Conservation (phyloP, 2,888 invertebrate genomes). For the Carterocephalus palaemon region DNA sequence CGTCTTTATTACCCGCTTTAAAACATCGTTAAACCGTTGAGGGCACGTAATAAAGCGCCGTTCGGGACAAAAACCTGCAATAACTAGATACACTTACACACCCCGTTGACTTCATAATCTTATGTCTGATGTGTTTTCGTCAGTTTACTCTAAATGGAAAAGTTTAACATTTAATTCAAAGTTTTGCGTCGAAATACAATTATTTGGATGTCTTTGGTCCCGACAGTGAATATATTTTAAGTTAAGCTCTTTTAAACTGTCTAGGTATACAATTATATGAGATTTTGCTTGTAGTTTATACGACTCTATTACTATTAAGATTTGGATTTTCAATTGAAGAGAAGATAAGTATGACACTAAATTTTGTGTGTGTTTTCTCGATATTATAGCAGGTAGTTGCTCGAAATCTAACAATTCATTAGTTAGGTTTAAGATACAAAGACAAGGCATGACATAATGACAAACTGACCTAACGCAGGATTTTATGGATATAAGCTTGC, state of each 20-base stretch:
- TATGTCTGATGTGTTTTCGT: constrained; percentile 5
- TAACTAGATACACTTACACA: constrained; percentile 13
- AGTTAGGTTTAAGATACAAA: no score
- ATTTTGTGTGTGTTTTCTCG: no score
- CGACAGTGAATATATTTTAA: constrained; percentile 11
- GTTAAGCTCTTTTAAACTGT: constrained; percentile 14
- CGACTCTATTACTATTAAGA: constrained; percentile 3
- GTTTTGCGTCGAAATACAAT: constrained; percentile 14
- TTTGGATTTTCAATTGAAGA: constrained; percentile 15
- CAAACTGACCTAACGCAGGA: no score
- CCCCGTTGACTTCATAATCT: constrained; percentile 7
- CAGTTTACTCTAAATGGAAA: constrained; percentile 1
- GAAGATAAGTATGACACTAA: no score
- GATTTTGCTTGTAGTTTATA: constrained; percentile 10
- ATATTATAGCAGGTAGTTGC: no score
- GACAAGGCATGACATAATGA: no score
- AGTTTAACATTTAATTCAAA: constrained; percentile 17
- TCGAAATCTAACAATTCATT: no score
- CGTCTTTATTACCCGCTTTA: constrained; percentile 20
- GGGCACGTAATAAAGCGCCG: constrained; percentile 19
- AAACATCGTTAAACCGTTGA: constrained; percentile 20
- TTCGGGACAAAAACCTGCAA: constrained; percentile 20
- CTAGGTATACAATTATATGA: no score
- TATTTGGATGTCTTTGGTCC: constrained; percentile 17
- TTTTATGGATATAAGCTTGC: no score